Percentiles rank a stretch among this genome's conserved stretches.
Conservation (phyloP, 2,888 invertebrate genomes). For the Dilophus febrilis region DNA sequence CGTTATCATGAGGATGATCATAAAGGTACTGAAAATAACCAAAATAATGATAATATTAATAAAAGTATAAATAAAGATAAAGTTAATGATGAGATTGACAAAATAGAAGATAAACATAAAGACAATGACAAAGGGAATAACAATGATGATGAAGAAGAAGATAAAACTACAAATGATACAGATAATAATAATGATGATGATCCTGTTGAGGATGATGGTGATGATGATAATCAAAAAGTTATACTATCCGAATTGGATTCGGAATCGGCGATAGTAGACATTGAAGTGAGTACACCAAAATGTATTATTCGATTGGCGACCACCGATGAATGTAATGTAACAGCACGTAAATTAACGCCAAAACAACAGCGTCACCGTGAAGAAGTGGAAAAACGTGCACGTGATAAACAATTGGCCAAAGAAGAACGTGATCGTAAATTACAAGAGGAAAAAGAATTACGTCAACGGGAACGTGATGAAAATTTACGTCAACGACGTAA, state of each 20-base stretch:
- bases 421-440: slow-evolving; percentile 31
- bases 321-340: no score
- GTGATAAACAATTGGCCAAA: slow-evolving; percentile 2
- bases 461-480: slow-evolving; percentile 30
- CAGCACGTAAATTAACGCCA: slow-evolving; percentile 2
- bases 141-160: not conserved
- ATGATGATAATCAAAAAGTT: not conserved
- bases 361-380: slow-evolving; percentile 1
- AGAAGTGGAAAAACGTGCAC: slow-evolving; percentile 1
- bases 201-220: not conserved
- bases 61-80: no score
- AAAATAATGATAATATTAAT: no score
- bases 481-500: slow-evolving; percentile 35
- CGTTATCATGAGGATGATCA: no score
- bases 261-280: not conserved
- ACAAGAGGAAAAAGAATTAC: slow-evolving; percentile 34
- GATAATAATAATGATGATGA: not conserved
- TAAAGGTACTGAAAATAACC: no score
- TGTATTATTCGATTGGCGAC: not conserved
- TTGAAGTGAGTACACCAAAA: not conserved
- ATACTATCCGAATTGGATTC: not conserved
- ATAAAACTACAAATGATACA: not conserved
- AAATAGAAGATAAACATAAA: not conserved
- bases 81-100: not conserved
- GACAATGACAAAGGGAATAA: not conserved